Conservation (phyloP, 2,888 invertebrate species). For the Acanthopleura granulata region DNA sequence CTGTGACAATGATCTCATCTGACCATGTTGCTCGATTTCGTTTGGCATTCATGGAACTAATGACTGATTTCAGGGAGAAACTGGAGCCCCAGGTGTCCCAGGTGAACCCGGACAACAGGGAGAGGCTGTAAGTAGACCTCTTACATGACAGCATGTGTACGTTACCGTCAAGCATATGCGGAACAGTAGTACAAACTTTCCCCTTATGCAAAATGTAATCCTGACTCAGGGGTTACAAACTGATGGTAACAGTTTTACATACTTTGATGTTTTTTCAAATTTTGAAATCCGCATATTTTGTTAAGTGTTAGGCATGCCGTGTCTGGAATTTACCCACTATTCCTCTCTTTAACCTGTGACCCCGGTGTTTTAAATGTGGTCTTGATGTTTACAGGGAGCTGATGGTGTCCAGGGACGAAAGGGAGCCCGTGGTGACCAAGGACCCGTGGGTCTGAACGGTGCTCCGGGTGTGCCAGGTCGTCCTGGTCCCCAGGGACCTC, state of each 20-base stretch:
- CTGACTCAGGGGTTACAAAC: too few relatives aligned
- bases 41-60: too few relatives aligned
- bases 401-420: slow-evolving; percentile 29
- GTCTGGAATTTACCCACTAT: too few relatives aligned
- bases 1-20: too few relatives aligned
- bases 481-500: slow-evolving; percentile 71
- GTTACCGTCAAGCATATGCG: too few relatives aligned
- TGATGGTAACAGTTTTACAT: too few relatives aligned
- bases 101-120: slow-evolving; percentile 51
- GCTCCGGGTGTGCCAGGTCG: slow-evolving; percentile 69
- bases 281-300: too few relatives aligned
- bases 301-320: too few relatives aligned
- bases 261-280: too few relatives aligned
- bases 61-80: slow-evolving; percentile 37
- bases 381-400: background rate
- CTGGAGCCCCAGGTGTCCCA: slow-evolving; percentile 44
- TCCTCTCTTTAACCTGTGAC: too few relatives aligned
- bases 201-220: background rate
- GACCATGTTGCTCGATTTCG: too few relatives aligned
- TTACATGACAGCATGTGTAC: too few relatives aligned
- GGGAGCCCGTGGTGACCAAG: slow-evolving; percentile 33
- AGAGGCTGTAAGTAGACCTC: slow-evolving; percentile 33
- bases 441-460: slow-evolving; percentile 36
- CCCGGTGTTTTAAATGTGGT: background rate
- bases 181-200: background rate